A percentile compares a stretch with the other conserved stretches of the same genome.
Conservation (phyloP, 2,113 vertebrate species). For the Accipiter cooperii region DNA sequence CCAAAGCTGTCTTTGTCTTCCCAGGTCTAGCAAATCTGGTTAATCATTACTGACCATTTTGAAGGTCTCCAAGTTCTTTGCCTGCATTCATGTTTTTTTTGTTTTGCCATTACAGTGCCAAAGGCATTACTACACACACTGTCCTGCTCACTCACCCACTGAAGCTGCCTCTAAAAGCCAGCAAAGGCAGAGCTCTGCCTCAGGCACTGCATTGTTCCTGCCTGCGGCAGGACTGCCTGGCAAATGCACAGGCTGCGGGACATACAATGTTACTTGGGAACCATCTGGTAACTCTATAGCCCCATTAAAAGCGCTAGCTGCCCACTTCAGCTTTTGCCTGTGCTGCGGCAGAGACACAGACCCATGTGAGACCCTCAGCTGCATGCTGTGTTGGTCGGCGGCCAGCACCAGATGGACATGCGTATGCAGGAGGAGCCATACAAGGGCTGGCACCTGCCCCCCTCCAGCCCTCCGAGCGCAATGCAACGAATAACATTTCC, state of each 20-base stretch:
- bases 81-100: neutral
- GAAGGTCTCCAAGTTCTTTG: neutral
- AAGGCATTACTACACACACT: neutral
- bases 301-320: neutral
- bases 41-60: slow-evolving; percentile 21
- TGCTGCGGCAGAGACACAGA: neutral
- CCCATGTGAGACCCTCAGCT: neutral
- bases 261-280: neutral
- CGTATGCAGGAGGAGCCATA: neutral
- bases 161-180: neutral
- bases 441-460: neutral
- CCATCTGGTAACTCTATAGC: neutral
- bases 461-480: neutral
- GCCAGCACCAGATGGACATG: neutral
- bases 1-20: neutral
- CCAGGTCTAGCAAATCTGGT: neutral
- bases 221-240: neutral
- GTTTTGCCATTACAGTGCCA: neutral
- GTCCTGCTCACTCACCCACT: neutral
- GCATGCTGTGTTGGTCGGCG: accelerated
- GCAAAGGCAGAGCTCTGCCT: neutral
- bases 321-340: neutral
- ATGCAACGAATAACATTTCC: neutral
- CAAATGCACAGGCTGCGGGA: accelerated
- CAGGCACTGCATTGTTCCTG: neutral